Evolutionary conservation across 2,113 vertebrate genomes (phyloP).

Genomic region (Thymallus thymallus): DNA sequence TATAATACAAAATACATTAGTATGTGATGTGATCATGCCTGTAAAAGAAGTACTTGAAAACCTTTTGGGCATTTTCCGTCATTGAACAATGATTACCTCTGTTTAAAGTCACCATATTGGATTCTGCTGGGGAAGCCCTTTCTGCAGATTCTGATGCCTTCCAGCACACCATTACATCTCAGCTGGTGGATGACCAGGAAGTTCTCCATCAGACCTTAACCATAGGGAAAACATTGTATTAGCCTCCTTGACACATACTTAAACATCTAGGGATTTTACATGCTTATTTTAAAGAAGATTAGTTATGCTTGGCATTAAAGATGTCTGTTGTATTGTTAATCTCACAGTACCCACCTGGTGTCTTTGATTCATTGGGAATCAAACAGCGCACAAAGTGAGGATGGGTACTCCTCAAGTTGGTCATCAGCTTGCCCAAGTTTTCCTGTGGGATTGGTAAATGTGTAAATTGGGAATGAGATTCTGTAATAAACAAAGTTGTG

Average conservation of each 20-base stretch:
- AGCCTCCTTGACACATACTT: no score
- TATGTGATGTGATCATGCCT: constrained; percentile 7
- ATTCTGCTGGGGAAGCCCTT: constrained; percentile 92
- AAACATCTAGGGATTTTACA: no score
- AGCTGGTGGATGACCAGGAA: constrained; percentile 86
- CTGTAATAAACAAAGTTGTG: no score
- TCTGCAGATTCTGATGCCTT: constrained; percentile 88
- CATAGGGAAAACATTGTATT: neutral
- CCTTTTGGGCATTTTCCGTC: neutral
- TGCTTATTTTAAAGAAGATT: no score
- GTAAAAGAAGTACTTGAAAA: neutral
- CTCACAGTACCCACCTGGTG: constrained; percentile 72
- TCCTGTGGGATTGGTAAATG: constrained; percentile 71
- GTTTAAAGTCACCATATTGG: constrained; percentile 86
- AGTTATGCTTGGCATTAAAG: no score
- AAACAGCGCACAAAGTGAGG: constrained; percentile 92
- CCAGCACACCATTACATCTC: constrained; percentile 84
- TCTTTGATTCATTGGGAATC: constrained; percentile 94
- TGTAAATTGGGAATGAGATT: no score
- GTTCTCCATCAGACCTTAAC: constrained; percentile 84
- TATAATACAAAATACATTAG: neutral
- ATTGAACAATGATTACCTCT: constrained; percentile 67
- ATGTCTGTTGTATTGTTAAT: no score
- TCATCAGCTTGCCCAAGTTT: constrained; percentile 92
- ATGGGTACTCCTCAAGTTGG: constrained; percentile 85